Percentiles rank a stretch among this genome's conserved stretches.
These are phyloP conservation scores for Odocoileus hemionus DNA, from an alignment of 2,113 vertebrate species.

Conservation along the genomic window DNA sequence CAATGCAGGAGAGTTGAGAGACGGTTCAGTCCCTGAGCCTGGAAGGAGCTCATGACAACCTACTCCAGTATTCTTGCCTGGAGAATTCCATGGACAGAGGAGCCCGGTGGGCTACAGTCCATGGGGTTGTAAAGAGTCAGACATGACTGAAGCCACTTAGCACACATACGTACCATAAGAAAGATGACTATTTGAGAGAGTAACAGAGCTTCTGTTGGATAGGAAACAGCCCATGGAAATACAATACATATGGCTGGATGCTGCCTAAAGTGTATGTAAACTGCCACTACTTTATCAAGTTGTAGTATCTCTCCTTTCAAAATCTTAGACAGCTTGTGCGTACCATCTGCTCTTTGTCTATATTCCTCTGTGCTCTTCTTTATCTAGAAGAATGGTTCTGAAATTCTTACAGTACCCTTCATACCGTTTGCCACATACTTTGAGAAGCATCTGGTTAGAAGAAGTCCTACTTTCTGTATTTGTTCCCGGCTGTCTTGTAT, in stretches of 20 bases:
- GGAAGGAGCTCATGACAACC: neutral
- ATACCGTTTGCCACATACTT: constrained; percentile 60
- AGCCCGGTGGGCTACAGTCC: neutral
- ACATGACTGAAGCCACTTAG: neutral
- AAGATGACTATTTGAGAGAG: neutral
- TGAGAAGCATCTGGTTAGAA: constrained; percentile 70
- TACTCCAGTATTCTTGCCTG: neutral
- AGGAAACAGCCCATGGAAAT: neutral
- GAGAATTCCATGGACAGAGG: neutral
- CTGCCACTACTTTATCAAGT: constrained; percentile 21
- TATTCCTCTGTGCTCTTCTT: constrained; percentile 53
- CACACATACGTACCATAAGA: neutral
- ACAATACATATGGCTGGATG: neutral
- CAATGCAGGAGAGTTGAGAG: neutral
- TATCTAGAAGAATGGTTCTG: constrained; percentile 63
- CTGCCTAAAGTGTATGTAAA: neutral
- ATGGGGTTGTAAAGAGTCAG: neutral
- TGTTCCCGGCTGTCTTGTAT: constrained; percentile 44
- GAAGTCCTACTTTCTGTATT: constrained; percentile 6
- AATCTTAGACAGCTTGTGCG: neutral
- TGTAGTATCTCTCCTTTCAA: constrained; percentile 34
- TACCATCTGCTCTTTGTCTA: constrained; percentile 64
- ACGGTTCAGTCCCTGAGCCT: neutral
- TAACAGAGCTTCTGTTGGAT: neutral
- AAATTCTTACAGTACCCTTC: constrained; percentile 62